Percentiles rank a stretch among this genome's conserved stretches.
These are phyloP conservation scores for Andricus quercusramuli DNA, from an alignment of 2,888 invertebrate genomes.

Conservation along the genomic window DNA sequence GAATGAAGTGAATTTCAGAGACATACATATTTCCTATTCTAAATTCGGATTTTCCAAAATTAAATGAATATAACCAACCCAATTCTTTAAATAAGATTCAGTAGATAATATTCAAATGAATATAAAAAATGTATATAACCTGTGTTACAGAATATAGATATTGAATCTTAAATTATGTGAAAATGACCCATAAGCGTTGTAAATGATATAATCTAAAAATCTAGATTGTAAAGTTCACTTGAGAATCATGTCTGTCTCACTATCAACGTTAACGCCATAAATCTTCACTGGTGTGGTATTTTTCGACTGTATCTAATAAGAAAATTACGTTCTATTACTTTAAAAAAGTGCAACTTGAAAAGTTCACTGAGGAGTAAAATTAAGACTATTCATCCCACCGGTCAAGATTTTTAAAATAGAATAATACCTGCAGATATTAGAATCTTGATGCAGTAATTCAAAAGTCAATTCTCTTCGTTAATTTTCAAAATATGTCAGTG, in stretches of 20 bases:
- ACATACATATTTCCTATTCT: too few species aligned
- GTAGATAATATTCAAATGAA: too few species aligned
- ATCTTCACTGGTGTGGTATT: constrained; percentile 12
- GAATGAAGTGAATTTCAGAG: too few species aligned
- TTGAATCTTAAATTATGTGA: too few species aligned
- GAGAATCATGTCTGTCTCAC: background rate
- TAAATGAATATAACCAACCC: too few species aligned
- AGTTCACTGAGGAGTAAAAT: background rate
- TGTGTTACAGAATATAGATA: too few species aligned
- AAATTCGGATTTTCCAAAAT: too few species aligned
- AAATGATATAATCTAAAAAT: background rate
- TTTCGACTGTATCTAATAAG: constrained; percentile 7
- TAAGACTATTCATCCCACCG: constrained; percentile 22
- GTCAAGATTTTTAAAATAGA: background rate
- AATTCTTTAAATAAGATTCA: too few species aligned
- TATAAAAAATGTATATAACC: too few species aligned
- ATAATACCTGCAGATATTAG: background rate
- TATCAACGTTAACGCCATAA: constrained; percentile 1
- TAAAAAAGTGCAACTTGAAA: constrained; percentile 11
- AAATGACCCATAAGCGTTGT: too few species aligned
- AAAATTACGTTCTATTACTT: background rate
- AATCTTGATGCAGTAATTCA: background rate
- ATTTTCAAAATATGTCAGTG: background rate
- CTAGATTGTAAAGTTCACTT: background rate
- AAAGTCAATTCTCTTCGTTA: background rate